Percentiles rank a stretch among this genome's conserved stretches.
phyloP scores from a whole-genome alignment of 2,888 invertebrate genomes.

The Sarcophaga caerulescens region DNA sequence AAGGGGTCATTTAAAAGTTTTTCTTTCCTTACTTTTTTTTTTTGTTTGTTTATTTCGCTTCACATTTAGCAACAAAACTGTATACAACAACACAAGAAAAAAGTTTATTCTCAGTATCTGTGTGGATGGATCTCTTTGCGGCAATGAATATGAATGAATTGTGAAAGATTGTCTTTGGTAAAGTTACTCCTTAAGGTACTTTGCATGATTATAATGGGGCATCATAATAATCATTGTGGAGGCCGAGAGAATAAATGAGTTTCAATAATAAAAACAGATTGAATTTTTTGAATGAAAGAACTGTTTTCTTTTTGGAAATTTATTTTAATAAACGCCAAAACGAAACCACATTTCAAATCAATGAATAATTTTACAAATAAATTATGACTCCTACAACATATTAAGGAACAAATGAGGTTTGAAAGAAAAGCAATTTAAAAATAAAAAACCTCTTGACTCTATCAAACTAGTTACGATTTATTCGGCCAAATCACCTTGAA shows the following conservation, averaged over 20 bases:
- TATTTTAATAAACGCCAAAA: slow-evolving; percentile 10
- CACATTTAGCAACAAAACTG: no score
- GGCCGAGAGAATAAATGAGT: slow-evolving; percentile 13
- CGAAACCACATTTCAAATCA: slow-evolving; percentile 23
- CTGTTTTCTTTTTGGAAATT: not conserved
- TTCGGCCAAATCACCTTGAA: no score
- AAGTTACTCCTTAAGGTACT: slow-evolving; percentile 62
- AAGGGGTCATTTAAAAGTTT: slow-evolving; percentile 76
- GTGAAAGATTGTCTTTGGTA: slow-evolving; percentile 56
- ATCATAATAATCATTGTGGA: slow-evolving; percentile 15
- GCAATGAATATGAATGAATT: slow-evolving; percentile 42
- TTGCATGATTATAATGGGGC: not conserved
- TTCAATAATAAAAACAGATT: slow-evolving; percentile 41
- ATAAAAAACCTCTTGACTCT: no score
- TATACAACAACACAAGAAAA: not conserved
- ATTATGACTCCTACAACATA: no score
- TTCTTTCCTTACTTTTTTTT: slow-evolving; percentile 58
- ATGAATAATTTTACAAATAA: not conserved
- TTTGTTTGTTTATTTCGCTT: not conserved
- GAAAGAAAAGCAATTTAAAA: no score
- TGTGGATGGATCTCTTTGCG: slow-evolving; percentile 5
- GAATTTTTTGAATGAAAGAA: not conserved
- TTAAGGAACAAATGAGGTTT: no score
- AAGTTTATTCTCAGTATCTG: slow-evolving; percentile 28
- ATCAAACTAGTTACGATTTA: no score